A percentile compares a stretch with the other conserved stretches of the same genome.
These are phyloP conservation scores for Micromussa lordhowensis DNA, from an alignment of 92 coral and sea anemone species.

Conservation along the genomic window DNA sequence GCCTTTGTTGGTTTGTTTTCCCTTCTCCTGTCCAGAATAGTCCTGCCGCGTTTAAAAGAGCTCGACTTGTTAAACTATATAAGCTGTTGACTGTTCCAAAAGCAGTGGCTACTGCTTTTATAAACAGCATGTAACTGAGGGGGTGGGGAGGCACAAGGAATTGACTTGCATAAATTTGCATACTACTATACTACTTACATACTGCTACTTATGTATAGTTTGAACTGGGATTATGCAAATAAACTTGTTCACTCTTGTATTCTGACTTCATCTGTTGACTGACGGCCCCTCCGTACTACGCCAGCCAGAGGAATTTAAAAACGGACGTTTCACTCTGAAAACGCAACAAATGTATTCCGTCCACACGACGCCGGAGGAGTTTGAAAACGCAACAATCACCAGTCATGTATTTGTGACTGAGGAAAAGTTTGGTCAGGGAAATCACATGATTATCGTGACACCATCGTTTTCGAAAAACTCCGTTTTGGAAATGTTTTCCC, in stretches of 20 bases:
- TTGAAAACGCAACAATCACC: too few species aligned
- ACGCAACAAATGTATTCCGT: too few species aligned
- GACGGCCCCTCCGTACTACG: too few species aligned
- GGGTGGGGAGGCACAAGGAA: not conserved
- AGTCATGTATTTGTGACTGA: too few species aligned
- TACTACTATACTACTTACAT: not conserved
- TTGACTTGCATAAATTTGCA: not conserved
- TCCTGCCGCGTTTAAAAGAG: not conserved
- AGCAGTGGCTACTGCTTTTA: not conserved
- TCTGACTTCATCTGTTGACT: too few species aligned
- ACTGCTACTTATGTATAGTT: not conserved
- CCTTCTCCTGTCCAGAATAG: not conserved
- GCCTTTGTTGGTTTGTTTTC: not conserved
- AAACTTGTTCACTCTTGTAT: conserved; percentile 2
- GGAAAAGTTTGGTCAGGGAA: too few species aligned
- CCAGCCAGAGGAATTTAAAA: too few species aligned
- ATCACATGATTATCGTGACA: too few species aligned
- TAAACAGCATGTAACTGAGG: not conserved
- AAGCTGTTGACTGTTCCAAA: not conserved
- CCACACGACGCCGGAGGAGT: too few species aligned
- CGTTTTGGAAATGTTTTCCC: too few species aligned
- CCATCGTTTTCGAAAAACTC: too few species aligned
- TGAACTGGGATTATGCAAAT: conserved; percentile 12
- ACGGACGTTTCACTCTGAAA: too few species aligned
- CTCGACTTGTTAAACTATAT: not conserved